Evolutionary conservation across 2,888 invertebrate genomes (phyloP).

Genomic region (Aphidoletes aphidimyza): DNA sequence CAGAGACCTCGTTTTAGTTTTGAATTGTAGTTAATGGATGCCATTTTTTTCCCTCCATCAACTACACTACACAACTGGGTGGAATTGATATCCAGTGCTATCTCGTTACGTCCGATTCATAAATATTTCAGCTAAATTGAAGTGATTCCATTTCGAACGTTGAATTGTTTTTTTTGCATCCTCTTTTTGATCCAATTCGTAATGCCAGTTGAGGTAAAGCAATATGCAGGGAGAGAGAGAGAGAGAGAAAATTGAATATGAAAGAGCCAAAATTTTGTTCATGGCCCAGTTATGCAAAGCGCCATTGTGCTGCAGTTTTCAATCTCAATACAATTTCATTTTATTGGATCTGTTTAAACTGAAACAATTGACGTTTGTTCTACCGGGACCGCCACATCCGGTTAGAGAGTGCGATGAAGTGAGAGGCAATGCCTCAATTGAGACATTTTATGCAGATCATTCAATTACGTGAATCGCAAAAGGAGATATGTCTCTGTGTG

Average conservation of each 20-base stretch:
- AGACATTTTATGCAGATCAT: constrained; percentile 20
- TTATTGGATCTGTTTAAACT: constrained; percentile 18
- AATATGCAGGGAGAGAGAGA: not conserved
- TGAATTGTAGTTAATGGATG: constrained; percentile 25
- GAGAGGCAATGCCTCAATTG: no score
- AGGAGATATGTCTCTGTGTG: not conserved
- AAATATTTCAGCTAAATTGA: constrained; percentile 43
- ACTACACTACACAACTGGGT: not conserved
- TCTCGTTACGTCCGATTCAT: not conserved
- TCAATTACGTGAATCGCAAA: not conserved
- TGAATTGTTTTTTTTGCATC: not conserved
- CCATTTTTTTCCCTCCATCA: not conserved
- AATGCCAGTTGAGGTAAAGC: not conserved
- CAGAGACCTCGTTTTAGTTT: constrained; percentile 23
- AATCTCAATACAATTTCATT: constrained; percentile 38
- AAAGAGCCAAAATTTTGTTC: not conserved
- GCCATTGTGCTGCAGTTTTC: not conserved
- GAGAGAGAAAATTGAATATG: not conserved
- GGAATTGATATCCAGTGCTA: not conserved
- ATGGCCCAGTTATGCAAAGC: not conserved
- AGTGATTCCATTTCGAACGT: not conserved
- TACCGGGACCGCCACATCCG: not conserved
- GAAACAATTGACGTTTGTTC: constrained; percentile 47
- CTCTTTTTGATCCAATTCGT: not conserved
- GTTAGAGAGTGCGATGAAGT: no score